Evolutionary conservation across 2,797 vertebrate species (phyloP).

Genomic region (Ispidina lecontei): DNA sequence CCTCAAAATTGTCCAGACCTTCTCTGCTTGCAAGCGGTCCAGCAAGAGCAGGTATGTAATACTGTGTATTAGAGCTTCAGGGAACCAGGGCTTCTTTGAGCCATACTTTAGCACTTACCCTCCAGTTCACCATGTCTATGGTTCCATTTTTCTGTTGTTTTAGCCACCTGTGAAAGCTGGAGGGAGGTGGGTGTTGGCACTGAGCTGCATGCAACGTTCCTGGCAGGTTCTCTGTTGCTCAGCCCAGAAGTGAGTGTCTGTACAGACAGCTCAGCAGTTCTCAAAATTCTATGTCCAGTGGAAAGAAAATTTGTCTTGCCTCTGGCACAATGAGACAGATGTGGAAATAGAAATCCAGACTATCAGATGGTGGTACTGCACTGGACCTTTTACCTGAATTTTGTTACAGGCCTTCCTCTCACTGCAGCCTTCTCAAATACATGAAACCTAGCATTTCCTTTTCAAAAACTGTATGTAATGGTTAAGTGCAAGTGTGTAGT

Average conservation of each 20-base stretch:
- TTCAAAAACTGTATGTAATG: background rate
- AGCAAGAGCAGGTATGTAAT: background rate
- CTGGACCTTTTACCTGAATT: background rate
- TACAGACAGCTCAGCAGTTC: background rate
- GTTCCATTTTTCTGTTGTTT: background rate
- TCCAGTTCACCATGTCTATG: background rate
- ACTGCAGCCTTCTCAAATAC: background rate
- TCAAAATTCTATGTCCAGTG: background rate
- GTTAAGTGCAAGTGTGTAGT: background rate
- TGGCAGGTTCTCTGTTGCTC: background rate
- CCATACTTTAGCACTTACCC: background rate
- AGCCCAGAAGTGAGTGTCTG: background rate
- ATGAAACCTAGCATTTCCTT: background rate
- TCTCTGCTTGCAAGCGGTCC: background rate
- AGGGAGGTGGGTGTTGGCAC: background rate
- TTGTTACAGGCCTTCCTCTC: background rate
- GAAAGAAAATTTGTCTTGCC: background rate
- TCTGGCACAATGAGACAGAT: background rate
- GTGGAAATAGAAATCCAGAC: background rate
- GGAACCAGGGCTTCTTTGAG: conserved; percentile 33
- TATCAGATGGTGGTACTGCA: background rate
- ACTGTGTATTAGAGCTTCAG: background rate
- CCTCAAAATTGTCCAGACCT: background rate
- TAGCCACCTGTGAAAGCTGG: background rate
- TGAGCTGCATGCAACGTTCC: background rate